phyloP scores from a whole-genome alignment of 2,113 vertebrate species.

The Craseonycteris thonglongyai region DNA sequence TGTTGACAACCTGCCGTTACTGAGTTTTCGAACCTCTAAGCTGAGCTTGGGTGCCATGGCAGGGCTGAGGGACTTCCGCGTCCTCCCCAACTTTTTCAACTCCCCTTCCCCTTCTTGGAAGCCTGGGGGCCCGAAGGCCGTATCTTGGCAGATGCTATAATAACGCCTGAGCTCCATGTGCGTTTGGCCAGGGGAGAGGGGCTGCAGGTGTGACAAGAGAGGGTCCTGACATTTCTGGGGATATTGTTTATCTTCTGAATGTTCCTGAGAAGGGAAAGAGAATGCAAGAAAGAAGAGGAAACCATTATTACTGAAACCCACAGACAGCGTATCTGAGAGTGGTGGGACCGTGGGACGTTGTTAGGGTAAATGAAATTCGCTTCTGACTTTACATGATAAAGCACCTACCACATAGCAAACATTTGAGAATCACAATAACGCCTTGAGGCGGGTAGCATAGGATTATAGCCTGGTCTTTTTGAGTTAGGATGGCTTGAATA shows the following conservation, averaged over 20 bases:
- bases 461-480: not conserved
- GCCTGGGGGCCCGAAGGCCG: slow-evolving; percentile 78
- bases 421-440: not conserved
- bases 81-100: slow-evolving; percentile 51
- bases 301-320: not conserved
- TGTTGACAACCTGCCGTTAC: slow-evolving; percentile 84
- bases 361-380: not conserved
- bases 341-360: not conserved
- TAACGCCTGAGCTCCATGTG: slow-evolving; percentile 84
- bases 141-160: slow-evolving; percentile 88
- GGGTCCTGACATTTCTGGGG: slow-evolving; percentile 64
- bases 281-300: not conserved
- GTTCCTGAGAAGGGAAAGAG: slow-evolving; percentile 70
- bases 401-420: not conserved
- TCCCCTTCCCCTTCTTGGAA: slow-evolving; percentile 72
- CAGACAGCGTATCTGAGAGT: not conserved
- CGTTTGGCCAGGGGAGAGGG: slow-evolving; percentile 71
- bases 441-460: not conserved
- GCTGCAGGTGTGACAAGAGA: slow-evolving; percentile 61
- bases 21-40: slow-evolving; percentile 86
- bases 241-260: slow-evolving; percentile 62
- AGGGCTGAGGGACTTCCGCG: slow-evolving; percentile 59
- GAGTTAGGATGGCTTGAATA: not conserved
- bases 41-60: slow-evolving; percentile 70
- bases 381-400: not conserved